Conservation (phyloP, 2,888 invertebrate species). For the Acanthosepion lycidas region DNA sequence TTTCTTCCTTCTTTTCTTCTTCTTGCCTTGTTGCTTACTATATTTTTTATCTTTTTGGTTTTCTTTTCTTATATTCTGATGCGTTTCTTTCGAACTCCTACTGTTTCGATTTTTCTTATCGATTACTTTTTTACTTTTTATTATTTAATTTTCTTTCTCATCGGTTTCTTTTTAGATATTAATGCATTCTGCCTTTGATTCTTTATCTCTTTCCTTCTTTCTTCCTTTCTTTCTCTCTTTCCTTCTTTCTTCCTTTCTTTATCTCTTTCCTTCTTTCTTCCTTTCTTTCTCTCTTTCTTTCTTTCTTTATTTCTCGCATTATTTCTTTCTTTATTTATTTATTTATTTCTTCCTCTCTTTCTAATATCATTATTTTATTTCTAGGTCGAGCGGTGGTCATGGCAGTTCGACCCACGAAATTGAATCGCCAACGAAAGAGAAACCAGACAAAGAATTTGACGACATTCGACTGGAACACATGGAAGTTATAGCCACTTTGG, state of each 20-base stretch:
- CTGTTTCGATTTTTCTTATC: too few relatives aligned
- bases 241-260: neutral
- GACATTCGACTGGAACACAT: constrained; percentile 85
- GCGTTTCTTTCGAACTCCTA: too few relatives aligned
- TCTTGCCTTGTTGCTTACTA: too few relatives aligned
- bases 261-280: neutral
- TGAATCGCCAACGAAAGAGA: constrained; percentile 58
- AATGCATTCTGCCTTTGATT: neutral
- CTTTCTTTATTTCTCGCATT: too few relatives aligned
- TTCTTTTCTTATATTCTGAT: too few relatives aligned
- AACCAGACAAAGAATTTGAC: constrained; percentile 77
- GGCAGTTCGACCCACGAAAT: constrained; percentile 52
- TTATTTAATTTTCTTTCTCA: neutral
- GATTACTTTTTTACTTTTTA: neutral
- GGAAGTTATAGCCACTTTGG: constrained; percentile 87
- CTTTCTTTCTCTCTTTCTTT: neutral
- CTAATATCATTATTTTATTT: neutral
- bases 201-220: neutral
- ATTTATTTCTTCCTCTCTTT: neutral
- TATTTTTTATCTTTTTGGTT: too few relatives aligned
- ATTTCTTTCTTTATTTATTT: neutral
- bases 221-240: neutral
- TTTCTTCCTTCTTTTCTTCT: too few relatives aligned
- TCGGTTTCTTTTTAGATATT: neutral
- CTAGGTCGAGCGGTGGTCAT: constrained; percentile 60